A percentile compares a stretch with the other conserved stretches of the same genome.
Evolutionary conservation across 1,140 invertebrate genomes (phyloP).

Genomic region (Drosophila truncata): DNA sequence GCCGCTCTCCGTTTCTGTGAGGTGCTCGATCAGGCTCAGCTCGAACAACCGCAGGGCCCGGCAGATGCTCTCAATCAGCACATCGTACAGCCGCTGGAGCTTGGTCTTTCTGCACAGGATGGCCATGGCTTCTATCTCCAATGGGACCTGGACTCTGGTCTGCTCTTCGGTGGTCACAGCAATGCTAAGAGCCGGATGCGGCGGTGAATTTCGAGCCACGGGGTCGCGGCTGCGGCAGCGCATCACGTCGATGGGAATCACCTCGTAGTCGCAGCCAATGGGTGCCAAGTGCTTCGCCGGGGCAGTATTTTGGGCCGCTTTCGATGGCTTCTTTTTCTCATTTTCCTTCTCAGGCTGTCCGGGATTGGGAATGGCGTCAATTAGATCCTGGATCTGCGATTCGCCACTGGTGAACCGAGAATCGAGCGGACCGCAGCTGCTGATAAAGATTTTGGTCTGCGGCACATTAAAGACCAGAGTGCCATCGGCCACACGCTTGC

Average conservation of each 20-base stretch:
- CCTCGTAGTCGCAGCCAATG: slow-evolving; percentile 71
- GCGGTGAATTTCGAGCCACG: slow-evolving; percentile 35
- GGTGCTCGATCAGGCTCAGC: slow-evolving; percentile 86
- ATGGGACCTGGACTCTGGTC: slow-evolving; percentile 86
- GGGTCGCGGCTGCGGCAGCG: slow-evolving; percentile 67
- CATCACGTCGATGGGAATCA: slow-evolving; percentile 74
- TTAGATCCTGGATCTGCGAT: slow-evolving; percentile 62
- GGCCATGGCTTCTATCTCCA: slow-evolving; percentile 90
- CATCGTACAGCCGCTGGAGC: slow-evolving; percentile 88
- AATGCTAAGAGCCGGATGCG: slow-evolving; percentile 62
- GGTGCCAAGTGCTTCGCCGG: slow-evolving; percentile 51
- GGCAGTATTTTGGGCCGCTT: not conserved
- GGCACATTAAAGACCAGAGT: slow-evolving; percentile 74
- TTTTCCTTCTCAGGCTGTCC: slow-evolving; percentile 21
- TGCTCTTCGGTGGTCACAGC: slow-evolving; percentile 65
- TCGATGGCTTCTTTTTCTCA: slow-evolving; percentile 52
- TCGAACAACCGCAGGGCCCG: slow-evolving; percentile 89
- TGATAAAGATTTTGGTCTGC: slow-evolving; percentile 73
- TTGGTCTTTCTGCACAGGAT: slow-evolving; percentile 89
- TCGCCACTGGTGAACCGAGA: slow-evolving; percentile 58
- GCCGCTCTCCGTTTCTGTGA: slow-evolving; percentile 51
- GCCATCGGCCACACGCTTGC: slow-evolving; percentile 86
- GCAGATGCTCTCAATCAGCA: slow-evolving; percentile 90
- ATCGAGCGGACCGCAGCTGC: slow-evolving; percentile 63
- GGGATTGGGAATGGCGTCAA: slow-evolving; percentile 54